Percentiles rank a stretch among this genome's conserved stretches.
phyloP scores from a whole-genome alignment of 1,140 invertebrate genomes.

The Neoseiulus cucumeris region DNA sequence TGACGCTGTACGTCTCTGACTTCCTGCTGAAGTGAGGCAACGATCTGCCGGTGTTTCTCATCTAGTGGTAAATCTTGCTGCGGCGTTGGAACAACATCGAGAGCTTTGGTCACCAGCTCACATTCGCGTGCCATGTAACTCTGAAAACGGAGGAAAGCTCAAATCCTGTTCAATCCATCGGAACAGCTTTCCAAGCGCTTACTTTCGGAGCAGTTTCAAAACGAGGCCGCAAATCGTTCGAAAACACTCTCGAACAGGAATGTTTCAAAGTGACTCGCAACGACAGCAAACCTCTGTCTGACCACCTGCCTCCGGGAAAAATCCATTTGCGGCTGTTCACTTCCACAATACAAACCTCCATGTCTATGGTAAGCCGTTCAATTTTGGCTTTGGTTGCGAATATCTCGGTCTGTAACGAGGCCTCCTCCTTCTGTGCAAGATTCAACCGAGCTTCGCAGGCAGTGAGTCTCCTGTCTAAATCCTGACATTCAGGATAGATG shows the following conservation, averaged over 20 bases:
- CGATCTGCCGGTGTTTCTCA: conserved; percentile 4
- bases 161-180: too few relatives aligned
- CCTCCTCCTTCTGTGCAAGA: conserved; percentile 1
- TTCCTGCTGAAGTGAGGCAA: conserved; percentile 2
- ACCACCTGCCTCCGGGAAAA: too few relatives aligned
- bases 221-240: too few relatives aligned
- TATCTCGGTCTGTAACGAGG: conserved; percentile 4
- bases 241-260: too few relatives aligned
- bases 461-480: neutral
- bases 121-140: neutral
- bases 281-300: too few relatives aligned
- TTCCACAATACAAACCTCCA: neutral
- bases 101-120: neutral
- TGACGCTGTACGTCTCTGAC: neutral
- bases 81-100: neutral
- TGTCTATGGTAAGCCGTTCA: neutral
- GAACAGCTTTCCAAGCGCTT: too few relatives aligned
- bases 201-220: too few relatives aligned
- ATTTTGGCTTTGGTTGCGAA: conserved; percentile 1
- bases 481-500: conserved; percentile 5
- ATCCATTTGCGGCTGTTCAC: too few relatives aligned
- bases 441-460: neutral
- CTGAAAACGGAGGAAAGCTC: neutral
- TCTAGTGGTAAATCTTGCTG: neutral
- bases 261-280: too few relatives aligned